phyloP scores from a whole-genome alignment of 1,140 invertebrate species.

The Apis laboriosa region DNA sequence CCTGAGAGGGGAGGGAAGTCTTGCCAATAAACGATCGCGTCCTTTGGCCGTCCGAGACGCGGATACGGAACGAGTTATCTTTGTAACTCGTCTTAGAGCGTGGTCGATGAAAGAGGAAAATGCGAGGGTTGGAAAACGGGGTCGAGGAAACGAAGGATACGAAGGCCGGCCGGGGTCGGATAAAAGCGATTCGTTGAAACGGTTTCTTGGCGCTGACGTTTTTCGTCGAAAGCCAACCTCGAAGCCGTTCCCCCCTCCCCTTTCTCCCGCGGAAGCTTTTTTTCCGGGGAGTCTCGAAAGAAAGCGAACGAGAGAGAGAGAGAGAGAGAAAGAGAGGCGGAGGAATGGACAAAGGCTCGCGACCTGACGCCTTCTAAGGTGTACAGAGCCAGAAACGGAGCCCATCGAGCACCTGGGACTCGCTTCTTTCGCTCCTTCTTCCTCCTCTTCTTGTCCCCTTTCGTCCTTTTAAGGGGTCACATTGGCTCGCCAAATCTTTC shows the following conservation, averaged over 20 bases:
- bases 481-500: constrained; percentile 35
- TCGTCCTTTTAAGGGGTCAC: constrained; percentile 49
- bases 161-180: background rate
- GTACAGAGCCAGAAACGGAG: constrained; percentile 71
- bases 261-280: constrained; percentile 6
- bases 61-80: background rate
- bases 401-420: constrained; percentile 61
- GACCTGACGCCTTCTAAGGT: constrained; percentile 68
- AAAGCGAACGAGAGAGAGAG: background rate
- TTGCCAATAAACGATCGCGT: constrained; percentile 1
- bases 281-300: constrained; percentile 36
- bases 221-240: background rate
- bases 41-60: too few relatives aligned
- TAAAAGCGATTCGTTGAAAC: constrained; percentile 13
- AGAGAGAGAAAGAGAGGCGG: background rate
- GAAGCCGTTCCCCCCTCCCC: background rate
- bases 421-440: constrained; percentile 49
- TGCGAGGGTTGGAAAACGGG: too few relatives aligned
- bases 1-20: too few relatives aligned
- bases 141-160: constrained; percentile 15
- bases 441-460: constrained; percentile 38
- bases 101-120: constrained; percentile 21
- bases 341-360: constrained; percentile 49
- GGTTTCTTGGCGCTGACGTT: background rate
- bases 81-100: background rate